Percentiles rank a stretch among this genome's conserved stretches.
Evolutionary conservation across 2,797 vertebrate genomes (phyloP).

Genomic region (Gymnoscopelus microlampas): DNA sequence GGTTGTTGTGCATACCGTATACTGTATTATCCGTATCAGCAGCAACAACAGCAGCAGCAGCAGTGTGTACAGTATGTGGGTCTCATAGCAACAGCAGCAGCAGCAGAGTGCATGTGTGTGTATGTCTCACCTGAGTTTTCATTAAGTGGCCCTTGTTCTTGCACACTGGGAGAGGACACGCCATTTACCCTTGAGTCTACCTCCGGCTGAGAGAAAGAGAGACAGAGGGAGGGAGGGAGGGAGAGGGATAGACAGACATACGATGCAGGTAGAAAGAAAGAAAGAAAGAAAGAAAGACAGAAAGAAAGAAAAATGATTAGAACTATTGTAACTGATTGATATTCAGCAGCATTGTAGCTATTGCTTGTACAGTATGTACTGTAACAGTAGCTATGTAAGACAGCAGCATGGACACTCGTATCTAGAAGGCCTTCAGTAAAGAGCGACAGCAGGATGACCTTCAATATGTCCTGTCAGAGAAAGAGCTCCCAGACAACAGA

Average conservation of each 20-base stretch:
- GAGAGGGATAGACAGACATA: background rate
- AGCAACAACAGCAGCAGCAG: too few species aligned
- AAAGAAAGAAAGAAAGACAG: conserved; percentile 18
- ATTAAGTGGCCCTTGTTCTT: conserved; percentile 80
- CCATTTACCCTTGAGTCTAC: conserved; percentile 89
- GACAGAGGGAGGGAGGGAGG: conserved; percentile 21
- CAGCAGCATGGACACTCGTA: background rate
- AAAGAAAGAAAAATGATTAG: conserved; percentile 7
- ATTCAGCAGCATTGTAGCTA: conserved; percentile 5
- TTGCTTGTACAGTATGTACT: conserved; percentile 32
- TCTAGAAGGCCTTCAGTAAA: background rate
- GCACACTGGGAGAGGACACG: conserved; percentile 84
- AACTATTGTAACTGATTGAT: too few species aligned
- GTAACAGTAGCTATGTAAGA: conserved; percentile 44
- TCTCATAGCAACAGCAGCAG: too few species aligned
- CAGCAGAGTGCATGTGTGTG: background rate
- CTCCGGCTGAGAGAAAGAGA: conserved; percentile 81
- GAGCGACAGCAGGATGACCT: background rate
- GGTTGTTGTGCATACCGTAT: too few species aligned
- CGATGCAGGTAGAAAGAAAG: conserved; percentile 21
- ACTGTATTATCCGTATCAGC: too few species aligned
- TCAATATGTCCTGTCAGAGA: background rate
- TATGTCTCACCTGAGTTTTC: conserved; percentile 85
- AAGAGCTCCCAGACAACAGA: background rate
- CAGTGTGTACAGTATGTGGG: too few species aligned